Percentiles rank a stretch among this genome's conserved stretches.
These are phyloP conservation scores for Syrphus vitripennis DNA, from an alignment of 2,888 invertebrate species.

Conservation along the genomic window DNA sequence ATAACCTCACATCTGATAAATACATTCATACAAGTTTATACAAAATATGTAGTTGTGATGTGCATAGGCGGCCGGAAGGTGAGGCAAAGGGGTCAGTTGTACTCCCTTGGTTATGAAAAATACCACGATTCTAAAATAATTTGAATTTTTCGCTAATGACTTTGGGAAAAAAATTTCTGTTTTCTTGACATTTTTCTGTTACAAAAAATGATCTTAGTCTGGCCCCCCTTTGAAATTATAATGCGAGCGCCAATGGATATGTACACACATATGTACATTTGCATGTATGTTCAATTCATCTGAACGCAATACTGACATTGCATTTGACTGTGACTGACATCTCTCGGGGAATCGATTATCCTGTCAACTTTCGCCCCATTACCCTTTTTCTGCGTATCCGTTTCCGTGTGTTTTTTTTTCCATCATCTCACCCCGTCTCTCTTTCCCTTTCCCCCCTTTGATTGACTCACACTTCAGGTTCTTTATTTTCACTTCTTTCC, in stretches of 20 bases:
- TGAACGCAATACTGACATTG: constrained; percentile 54
- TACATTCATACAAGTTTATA: too few relatives aligned
- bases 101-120: too few relatives aligned
- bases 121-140: too few relatives aligned
- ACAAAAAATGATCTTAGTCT: too few relatives aligned
- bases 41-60: too few relatives aligned
- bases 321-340: constrained; percentile 72
- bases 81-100: too few relatives aligned
- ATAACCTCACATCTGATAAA: constrained; percentile 36
- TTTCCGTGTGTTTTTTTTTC: not conserved
- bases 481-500: constrained; percentile 61
- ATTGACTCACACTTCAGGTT: constrained; percentile 34
- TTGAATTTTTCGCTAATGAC: too few relatives aligned
- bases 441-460: not conserved
- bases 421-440: not conserved
- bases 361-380: constrained; percentile 70
- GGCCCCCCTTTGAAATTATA: too few relatives aligned
- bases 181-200: too few relatives aligned
- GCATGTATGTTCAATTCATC: not conserved
- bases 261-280: constrained; percentile 18
- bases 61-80: too few relatives aligned
- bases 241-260: too few relatives aligned
- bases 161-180: too few relatives aligned
- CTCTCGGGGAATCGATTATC: constrained; percentile 68
- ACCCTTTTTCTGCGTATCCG: constrained; percentile 63